Percentiles rank a stretch among this genome's conserved stretches.
Conservation (phyloP, 2,113 vertebrate species). For the Eira barbara region DNA sequence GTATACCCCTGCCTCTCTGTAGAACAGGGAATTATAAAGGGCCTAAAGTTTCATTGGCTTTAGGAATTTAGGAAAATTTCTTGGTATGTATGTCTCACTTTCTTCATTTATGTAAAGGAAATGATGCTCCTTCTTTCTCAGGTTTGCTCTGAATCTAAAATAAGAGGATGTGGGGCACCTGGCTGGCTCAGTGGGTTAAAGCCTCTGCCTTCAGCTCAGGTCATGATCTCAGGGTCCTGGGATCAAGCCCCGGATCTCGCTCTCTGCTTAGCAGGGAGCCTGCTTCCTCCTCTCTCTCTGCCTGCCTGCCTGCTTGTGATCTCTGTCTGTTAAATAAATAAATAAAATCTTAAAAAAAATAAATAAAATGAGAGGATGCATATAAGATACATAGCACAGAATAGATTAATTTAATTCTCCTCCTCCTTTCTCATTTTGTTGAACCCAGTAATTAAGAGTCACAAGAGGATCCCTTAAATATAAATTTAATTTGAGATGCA, state of each 20-base stretch:
- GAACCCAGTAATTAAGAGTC: conserved; percentile 57
- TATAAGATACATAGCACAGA: not conserved
- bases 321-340: too few species aligned
- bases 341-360: not conserved
- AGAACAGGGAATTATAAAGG: not conserved
- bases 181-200: too few species aligned
- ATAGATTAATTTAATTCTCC: conserved; percentile 43
- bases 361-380: not conserved
- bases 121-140: not conserved
- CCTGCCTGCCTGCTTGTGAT: too few species aligned
- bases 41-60: not conserved
- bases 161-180: not conserved
- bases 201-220: too few species aligned
- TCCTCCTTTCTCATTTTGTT: conserved; percentile 13
- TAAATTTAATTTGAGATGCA: conserved; percentile 60
- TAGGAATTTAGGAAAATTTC: not conserved
- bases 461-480: conserved; percentile 34
- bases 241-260: rapidly evolving
- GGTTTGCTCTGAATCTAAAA: not conserved
- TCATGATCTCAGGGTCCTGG: too few species aligned
- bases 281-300: too few species aligned
- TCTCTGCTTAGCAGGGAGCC: too few species aligned
- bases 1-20: not conserved
- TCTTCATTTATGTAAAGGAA: not conserved
- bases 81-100: not conserved